Conservation (phyloP, 2,888 invertebrate species). For the Chrysomela aeneicollis region DNA sequence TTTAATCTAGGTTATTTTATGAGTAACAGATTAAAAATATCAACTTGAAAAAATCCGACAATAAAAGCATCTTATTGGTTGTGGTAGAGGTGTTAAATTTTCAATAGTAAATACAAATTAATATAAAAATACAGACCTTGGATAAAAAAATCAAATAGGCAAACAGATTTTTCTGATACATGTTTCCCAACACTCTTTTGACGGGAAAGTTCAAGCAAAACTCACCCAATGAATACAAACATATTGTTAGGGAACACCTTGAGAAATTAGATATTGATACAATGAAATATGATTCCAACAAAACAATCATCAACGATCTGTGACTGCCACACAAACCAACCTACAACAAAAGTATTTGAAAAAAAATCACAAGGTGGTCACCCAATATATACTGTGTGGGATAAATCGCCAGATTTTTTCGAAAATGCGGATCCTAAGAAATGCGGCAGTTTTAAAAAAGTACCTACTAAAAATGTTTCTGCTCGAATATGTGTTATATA, state of each 20-base stretch:
- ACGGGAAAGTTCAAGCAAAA: not conserved
- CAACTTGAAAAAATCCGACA: no score
- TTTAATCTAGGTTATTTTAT: no score
- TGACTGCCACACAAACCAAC: conserved; percentile 33
- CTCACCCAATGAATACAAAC: conserved; percentile 9
- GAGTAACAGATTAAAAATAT: no score
- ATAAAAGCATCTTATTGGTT: no score
- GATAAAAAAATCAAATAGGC: conserved; percentile 24
- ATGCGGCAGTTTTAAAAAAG: no score
- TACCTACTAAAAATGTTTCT: no score
- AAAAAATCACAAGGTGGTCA: conserved; percentile 7
- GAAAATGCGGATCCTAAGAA: no score
- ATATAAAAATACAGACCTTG: conserved; percentile 15
- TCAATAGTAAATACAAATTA: conserved; percentile 3
- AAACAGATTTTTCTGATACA: conserved; percentile 19
- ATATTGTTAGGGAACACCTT: not conserved
- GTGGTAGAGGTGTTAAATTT: no score
- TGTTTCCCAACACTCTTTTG: conserved; percentile 12
- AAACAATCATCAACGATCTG: conserved; percentile 31
- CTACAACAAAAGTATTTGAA: conserved; percentile 22
- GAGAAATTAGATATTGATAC: conserved; percentile 21
- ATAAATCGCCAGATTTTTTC: no score
- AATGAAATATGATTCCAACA: conserved; percentile 27
- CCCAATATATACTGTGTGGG: not conserved
- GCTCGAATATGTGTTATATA: no score